A percentile compares a stretch with the other conserved stretches of the same genome.
Evolutionary conservation across 2,113 vertebrate species (phyloP).

Genomic region (Seriola dumerili): DNA sequence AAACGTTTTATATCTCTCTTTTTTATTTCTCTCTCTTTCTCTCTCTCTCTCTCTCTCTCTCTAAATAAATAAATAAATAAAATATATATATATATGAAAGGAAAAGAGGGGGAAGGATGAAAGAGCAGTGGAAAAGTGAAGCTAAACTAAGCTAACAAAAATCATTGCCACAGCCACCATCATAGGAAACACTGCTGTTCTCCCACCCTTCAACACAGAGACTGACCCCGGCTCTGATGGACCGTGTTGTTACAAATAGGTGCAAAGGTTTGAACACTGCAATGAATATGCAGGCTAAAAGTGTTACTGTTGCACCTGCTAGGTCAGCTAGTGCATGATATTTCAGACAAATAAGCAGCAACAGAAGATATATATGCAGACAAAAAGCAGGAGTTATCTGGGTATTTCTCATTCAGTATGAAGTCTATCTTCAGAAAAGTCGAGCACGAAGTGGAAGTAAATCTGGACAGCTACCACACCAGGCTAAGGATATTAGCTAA

Average conservation of each 20-base stretch:
- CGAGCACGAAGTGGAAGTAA: no score
- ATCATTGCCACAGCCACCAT: no score
- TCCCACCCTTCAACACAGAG: background rate
- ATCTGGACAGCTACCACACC: slow-evolving; percentile 18
- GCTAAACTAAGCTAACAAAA: background rate
- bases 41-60: no score
- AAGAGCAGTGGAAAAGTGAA: no score
- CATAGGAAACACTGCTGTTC: background rate
- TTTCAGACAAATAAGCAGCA: background rate
- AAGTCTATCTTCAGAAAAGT: background rate
- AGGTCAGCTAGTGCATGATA: background rate
- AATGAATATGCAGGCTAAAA: no score
- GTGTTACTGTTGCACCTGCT: background rate
- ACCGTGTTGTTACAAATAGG: no score
- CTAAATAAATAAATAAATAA: background rate
- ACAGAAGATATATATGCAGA: no score
- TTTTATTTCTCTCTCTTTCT: no score
- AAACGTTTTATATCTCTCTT: no score
- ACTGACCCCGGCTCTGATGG: no score
- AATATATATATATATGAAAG: background rate
- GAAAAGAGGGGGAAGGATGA: no score
- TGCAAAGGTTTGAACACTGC: no score
- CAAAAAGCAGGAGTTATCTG: background rate
- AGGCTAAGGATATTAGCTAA: slow-evolving; percentile 35
- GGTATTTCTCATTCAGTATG: background rate